These are phyloP conservation scores for Neostethus bicornis DNA, from an alignment of 2,797 vertebrate species.

Conservation along the genomic window DNA sequence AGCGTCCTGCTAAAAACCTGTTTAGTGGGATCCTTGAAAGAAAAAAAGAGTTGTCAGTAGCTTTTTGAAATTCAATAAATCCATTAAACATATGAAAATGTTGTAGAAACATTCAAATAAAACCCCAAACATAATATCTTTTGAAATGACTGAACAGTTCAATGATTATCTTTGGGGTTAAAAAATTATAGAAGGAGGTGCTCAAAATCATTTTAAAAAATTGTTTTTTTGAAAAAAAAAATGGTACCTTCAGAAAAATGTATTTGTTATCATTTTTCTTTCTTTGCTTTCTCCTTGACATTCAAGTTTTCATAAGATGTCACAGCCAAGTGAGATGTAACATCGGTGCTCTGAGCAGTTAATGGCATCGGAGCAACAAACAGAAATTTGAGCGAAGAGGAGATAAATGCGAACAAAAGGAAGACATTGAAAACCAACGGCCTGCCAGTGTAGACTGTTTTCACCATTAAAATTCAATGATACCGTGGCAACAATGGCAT, in stretches of 20 bases:
- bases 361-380: slow-evolving; percentile 8
- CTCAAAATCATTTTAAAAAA: neutral
- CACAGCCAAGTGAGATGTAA: slow-evolving; percentile 1
- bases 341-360: slow-evolving; percentile 6
- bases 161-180: neutral
- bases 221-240: neutral
- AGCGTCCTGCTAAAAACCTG: too few species aligned
- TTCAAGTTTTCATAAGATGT: neutral
- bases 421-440: slow-evolving; percentile 14
- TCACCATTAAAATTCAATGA: slow-evolving; percentile 12
- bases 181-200: neutral
- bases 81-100: neutral
- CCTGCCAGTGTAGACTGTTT: slow-evolving; percentile 30
- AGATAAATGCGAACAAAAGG: slow-evolving; percentile 11
- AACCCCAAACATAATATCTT: neutral
- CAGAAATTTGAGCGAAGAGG: slow-evolving; percentile 10
- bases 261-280: neutral
- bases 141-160: neutral
- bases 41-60: too few species aligned
- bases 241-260: neutral
- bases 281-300: slow-evolving; percentile 14
- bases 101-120: too few species aligned
- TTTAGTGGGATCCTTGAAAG: too few species aligned
- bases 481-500: slow-evolving; percentile 16
- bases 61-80: too few species aligned